Conservation (phyloP, 2,888 invertebrate genomes). For the Leptopilina syphax region DNA sequence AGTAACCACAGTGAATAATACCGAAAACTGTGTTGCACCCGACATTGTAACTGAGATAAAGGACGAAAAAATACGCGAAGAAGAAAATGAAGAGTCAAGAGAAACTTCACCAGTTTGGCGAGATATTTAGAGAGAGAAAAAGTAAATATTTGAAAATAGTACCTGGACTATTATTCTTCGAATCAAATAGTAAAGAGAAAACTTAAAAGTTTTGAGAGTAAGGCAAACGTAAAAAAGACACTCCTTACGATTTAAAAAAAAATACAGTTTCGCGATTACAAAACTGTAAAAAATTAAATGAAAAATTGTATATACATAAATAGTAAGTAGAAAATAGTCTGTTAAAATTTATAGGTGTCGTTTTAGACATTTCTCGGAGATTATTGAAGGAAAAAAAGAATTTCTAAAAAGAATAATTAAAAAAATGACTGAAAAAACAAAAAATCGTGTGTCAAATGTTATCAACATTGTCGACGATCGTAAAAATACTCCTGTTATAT, state of each 20-base stretch:
- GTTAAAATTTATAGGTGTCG: slow-evolving; percentile 19
- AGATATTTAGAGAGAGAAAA: background rate
- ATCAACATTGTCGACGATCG: background rate
- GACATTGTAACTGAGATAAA: slow-evolving; percentile 66
- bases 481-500: slow-evolving; percentile 11
- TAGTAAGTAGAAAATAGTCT: background rate
- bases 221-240: background rate
- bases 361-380: slow-evolving; percentile 37
- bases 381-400: slow-evolving; percentile 6
- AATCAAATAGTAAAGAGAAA: background rate
- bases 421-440: background rate
- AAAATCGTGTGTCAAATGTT: background rate
- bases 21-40: slow-evolving; percentile 61
- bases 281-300: too few species aligned
- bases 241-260: background rate
- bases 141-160: slow-evolving; percentile 6
- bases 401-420: background rate
- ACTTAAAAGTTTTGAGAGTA: background rate
- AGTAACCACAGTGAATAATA: slow-evolving; percentile 56
- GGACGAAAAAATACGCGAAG: slow-evolving; percentile 63
- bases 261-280: too few species aligned
- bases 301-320: too few species aligned
- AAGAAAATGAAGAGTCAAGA: slow-evolving; percentile 30
- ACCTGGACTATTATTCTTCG: slow-evolving; percentile 15
- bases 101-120: slow-evolving; percentile 11